Base-by-base conservation (phyloP, 2,113 vertebrate genomes). In the Stomatorhinus ivindoensis region DNA sequence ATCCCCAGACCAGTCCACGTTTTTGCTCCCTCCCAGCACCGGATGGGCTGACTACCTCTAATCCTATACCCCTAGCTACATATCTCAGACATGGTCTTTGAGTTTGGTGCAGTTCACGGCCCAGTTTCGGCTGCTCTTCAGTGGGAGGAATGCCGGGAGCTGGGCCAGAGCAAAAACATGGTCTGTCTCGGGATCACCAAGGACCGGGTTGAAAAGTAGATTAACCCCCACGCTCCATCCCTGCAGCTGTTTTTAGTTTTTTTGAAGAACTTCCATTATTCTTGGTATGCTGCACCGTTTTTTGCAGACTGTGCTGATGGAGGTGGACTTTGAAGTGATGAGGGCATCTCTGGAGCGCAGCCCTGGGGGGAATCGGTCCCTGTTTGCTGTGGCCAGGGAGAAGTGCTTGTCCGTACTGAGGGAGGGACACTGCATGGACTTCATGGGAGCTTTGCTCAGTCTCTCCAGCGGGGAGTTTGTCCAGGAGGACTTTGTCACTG, bases 321-420 rank as follows among this genome's bases (percentile, higher is more conserved):
- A 93, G 39, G 73, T 96, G 1, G 91, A 96, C 0, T 91, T 96
- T 93, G 91, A 90, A 21, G 90, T 90, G 48, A 91, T 94, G 11
- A 94, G 91, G 89, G 91, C 93, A 6, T 93, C 50, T 55, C 92
- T 96, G 88, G 92, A 96, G 88, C 94, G 94, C 90, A 95, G 93
- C 55, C 95, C 96, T 0, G 95, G 95, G 7, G 94, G 96, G 90
- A 96, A 95, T 91, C 95, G 96, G 55, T 96, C 95, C 46, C 92
- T 97, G 89, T 95, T 97, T 87, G 89, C 95, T 8, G 0, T 95
- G 65, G 95, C 95, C 0, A 90, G 96, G 90, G 93, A 97, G 91
- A 94, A 92, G 84, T 97, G 96, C 80, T 95, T 96, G 90, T 90
- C 91, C 86, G 61, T 88, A 47, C n/a, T 96, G 91, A 93, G 44